phyloP scores from a whole-genome alignment of 2,797 vertebrate genomes.

The Mormyrus hasselquistii region DNA sequence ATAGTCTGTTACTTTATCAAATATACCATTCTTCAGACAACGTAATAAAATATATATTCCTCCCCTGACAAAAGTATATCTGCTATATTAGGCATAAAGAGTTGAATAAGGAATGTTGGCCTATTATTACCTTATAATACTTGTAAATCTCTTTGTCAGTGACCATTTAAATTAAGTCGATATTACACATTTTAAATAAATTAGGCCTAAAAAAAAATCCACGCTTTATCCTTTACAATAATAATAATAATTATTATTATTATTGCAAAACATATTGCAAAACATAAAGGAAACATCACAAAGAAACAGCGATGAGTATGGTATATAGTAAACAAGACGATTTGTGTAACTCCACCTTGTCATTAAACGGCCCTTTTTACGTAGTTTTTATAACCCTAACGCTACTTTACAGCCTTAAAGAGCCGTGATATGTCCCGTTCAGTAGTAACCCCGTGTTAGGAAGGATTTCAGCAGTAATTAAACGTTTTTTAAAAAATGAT shows the following conservation, averaged over 20 bases:
- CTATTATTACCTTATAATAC: background rate
- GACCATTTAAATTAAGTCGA: background rate
- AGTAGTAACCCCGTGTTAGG: conserved; percentile 20
- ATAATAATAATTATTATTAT: background rate
- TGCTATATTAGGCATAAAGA: background rate
- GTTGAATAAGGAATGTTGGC: background rate
- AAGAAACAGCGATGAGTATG: background rate
- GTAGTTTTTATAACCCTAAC: conserved; percentile 35
- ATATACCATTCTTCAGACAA: background rate
- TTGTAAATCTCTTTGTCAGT: background rate
- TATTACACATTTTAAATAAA: background rate
- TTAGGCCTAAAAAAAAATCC: background rate
- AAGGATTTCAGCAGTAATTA: background rate
- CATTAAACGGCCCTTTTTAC: conserved; percentile 25
- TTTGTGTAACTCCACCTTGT: conserved; percentile 16
- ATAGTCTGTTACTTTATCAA: background rate
- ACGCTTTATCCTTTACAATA: background rate
- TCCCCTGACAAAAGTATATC: background rate
- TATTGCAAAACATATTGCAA: background rate
- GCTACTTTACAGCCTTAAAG: conserved; percentile 35
- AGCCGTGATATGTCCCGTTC: conserved; percentile 26
- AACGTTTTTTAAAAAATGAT: conserved; percentile 20
- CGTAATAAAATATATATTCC: background rate
- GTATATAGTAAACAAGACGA: background rate
- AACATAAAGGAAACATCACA: background rate